A percentile compares a stretch with the other conserved stretches of the same genome.
Evolutionary conservation across 1,140 invertebrate genomes (phyloP).

Genomic region (Bombus soroeensis): DNA sequence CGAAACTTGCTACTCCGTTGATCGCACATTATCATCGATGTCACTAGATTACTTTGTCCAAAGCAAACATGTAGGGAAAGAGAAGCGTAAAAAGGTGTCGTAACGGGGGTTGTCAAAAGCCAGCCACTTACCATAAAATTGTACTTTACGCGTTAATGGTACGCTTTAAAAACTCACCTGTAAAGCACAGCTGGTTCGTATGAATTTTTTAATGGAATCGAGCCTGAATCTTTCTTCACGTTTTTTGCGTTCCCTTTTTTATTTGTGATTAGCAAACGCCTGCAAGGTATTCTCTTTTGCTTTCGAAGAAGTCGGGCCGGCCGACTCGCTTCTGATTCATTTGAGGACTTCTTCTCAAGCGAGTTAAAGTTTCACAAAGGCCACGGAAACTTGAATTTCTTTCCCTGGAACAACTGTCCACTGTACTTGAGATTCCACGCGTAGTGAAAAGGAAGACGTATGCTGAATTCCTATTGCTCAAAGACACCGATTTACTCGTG

Average conservation of each 20-base stretch:
- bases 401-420: slow-evolving; percentile 45
- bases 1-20: not conserved
- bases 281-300: slow-evolving; percentile 36
- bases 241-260: slow-evolving; percentile 41
- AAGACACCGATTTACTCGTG: slow-evolving; percentile 57
- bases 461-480: slow-evolving; percentile 56
- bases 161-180: slow-evolving; percentile 23
- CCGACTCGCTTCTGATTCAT: slow-evolving; percentile 61
- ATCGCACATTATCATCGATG: slow-evolving; percentile 13
- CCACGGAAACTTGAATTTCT: slow-evolving; percentile 58
- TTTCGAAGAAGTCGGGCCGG: not conserved
- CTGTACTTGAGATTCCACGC: slow-evolving; percentile 54
- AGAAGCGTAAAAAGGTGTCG: slow-evolving; percentile 9
- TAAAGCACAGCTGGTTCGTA: slow-evolving; percentile 34
- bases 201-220: slow-evolving; percentile 54
- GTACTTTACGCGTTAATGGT: slow-evolving; percentile 42
- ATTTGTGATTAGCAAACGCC: slow-evolving; percentile 18
- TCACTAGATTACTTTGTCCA: not conserved
- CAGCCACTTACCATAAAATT: slow-evolving; percentile 61
- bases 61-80: not conserved
- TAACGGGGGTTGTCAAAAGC: slow-evolving; percentile 20
- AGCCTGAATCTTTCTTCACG: slow-evolving; percentile 32
- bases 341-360: slow-evolving; percentile 63
- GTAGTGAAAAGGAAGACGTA: slow-evolving; percentile 39
- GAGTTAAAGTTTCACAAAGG: slow-evolving; percentile 70